Evolutionary conservation across 2,888 invertebrate species (phyloP).

Genomic region (Nomada ruficornis): DNA sequence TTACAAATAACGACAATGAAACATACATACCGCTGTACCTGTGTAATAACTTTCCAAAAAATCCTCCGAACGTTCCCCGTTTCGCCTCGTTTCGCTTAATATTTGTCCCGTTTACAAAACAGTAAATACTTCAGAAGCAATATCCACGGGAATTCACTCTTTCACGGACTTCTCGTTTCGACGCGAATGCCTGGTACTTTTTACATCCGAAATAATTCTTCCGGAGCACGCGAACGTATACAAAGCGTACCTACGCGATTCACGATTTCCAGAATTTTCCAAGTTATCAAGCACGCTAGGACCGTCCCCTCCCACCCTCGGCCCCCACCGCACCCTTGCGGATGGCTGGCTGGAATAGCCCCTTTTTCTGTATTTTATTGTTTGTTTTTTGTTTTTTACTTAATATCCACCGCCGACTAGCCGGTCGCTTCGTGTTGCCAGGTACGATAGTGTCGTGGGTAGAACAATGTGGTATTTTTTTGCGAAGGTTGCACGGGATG

Average conservation of each 20-base stretch:
- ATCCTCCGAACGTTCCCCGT: conserved; percentile 18
- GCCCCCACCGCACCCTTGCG: conserved; percentile 22
- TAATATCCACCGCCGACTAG: conserved; percentile 56
- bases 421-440: conserved; percentile 35
- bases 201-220: conserved; percentile 47
- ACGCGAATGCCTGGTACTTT: conserved; percentile 24
- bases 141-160: conserved; percentile 35
- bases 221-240: conserved; percentile 39
- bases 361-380: conserved; percentile 7
- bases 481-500: conserved; percentile 67
- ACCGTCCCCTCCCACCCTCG: no score
- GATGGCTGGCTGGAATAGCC: conserved; percentile 29
- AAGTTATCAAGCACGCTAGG: conserved; percentile 53
- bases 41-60: conserved; percentile 27
- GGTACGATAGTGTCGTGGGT: conserved; percentile 67
- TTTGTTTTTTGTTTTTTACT: conserved; percentile 12
- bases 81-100: conserved; percentile 18
- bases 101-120: conserved; percentile 22
- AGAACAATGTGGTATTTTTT: conserved; percentile 71
- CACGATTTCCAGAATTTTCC: conserved; percentile 51
- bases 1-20: conserved; percentile 15
- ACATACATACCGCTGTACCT: background rate
- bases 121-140: conserved; percentile 41
- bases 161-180: conserved; percentile 30
- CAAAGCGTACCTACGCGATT: conserved; percentile 48